A percentile compares a stretch with the other conserved stretches of the same genome.
Conservation (phyloP, 2,888 invertebrate species). For the Cheilosia vernalis region DNA sequence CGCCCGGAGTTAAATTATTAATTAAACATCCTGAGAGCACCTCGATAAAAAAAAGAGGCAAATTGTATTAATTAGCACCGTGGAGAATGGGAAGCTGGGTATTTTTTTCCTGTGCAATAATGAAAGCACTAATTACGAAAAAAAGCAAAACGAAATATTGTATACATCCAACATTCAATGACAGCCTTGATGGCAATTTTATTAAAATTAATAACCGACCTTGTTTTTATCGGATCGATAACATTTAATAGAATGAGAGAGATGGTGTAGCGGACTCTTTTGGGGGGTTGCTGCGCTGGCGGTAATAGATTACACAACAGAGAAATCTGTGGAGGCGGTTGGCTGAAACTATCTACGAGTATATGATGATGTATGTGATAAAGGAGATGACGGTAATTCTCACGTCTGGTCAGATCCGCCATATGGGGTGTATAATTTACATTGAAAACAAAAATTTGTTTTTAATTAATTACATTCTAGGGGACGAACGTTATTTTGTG, state of each 20-base stretch:
- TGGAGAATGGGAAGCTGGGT: neutral
- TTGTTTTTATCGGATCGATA: constrained; percentile 68
- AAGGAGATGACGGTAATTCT: constrained; percentile 57
- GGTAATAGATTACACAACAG: constrained; percentile 37
- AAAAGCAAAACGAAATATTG: constrained; percentile 2
- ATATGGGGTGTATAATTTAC: constrained; percentile 64
- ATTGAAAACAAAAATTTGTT: constrained; percentile 68
- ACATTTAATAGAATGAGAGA: constrained; percentile 23
- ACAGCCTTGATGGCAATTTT: constrained; percentile 54
- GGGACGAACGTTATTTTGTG: constrained; percentile 69
- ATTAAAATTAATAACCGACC: constrained; percentile 71
- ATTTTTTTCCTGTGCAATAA: neutral
- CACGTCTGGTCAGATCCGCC: constrained; percentile 53
- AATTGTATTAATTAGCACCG: constrained; percentile 38
- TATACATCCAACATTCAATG: constrained; percentile 23
- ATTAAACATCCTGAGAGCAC: constrained; percentile 37
- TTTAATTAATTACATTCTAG: constrained; percentile 69
- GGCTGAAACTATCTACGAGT: neutral
- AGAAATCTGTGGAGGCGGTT: constrained; percentile 36
- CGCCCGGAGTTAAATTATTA: constrained; percentile 28
- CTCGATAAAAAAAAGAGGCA: constrained; percentile 8
- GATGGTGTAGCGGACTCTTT: constrained; percentile 31
- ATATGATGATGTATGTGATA: constrained; percentile 36
- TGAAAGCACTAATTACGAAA: constrained; percentile 36
- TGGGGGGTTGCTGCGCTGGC: neutral